Base-by-base conservation (phyloP, 2,113 vertebrate genomes). In the Gadus macrocephalus region DNA sequence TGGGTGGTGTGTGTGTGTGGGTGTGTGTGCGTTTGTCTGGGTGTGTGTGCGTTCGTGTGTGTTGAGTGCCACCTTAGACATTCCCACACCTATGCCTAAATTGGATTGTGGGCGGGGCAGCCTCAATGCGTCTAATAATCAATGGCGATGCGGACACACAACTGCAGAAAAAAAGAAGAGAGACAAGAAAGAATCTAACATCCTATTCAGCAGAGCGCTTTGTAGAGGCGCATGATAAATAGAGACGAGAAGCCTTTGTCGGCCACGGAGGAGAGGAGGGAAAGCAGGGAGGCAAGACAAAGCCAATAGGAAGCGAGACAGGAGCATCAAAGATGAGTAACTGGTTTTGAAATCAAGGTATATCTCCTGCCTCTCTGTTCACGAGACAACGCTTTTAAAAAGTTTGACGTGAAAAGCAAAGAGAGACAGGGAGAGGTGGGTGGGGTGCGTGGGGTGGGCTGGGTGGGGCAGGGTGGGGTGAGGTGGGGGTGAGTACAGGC, bases 331-430 rank as follows among this genome's bases (percentile, higher is more conserved):
- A 53, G 67, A 67, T 17, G 59, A 75, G 56, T 78, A 77, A 60
- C 66, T 73, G 64, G 81, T 81, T 83, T 73, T 63, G 67, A 77
- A 81, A 71, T 78, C 65, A 78, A 76, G 74, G 80, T 68, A 74
- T 60, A 72, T 15, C 16, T 35, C 31, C 19, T 78, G 12, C 53
- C 58, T 62, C 61, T 77, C 73, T 70, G 69, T 66, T 64, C 60
- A 70, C 67, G 64, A 79, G 75, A 79, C 70, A 17, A 59, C 64
- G 70, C 69, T 63, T 63, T 78, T 55, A 55, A 55, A 55, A 55
- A 55, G 53, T 15, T 12, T 15, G 53, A 55, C 12, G 31, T 31
- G 82, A 84, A 78, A 53, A 69, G 74, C 74, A 74, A 31, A 15
- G 19, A 64, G 2, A 35, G 19, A 49, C 17, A 6, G 15, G 38